Evolutionary conservation across 2,797 vertebrate species (phyloP), one percentile per base, ranked within the genome.

Genomic region (Arctocebus calabarensis): DNA sequence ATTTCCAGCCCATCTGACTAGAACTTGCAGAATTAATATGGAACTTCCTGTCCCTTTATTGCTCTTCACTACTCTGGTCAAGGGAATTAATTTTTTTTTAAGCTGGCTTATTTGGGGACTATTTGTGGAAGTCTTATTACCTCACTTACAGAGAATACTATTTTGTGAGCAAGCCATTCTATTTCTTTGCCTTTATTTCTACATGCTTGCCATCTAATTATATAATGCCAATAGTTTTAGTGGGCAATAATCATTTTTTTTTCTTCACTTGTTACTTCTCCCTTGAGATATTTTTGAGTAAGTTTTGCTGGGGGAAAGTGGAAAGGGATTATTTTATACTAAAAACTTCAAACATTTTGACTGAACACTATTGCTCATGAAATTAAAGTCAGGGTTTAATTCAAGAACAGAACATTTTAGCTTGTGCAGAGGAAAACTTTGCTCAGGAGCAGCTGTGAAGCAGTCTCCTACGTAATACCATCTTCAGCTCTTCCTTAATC

Each of bases 11-110:
- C 87, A 91, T 97, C 91, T 97, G 92, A 86, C 96, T 96, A 97
- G 95, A 98, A 97, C 89, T 94, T 90, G 48, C 87, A 98, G 95
- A 97, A 97, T 98, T 97, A 97, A 95, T 97, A 94, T 78, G 88
- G 91, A 34, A 14, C 93, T 98, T 98, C 79, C 96, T 97, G 93
- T 97, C 94, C 95, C 95, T 94, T 82, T 57, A 73, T 57, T 95
- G 59, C 91, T 91, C 88, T 75, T 98, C 83, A 94, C 92, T 97
- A 97, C 96, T 97, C 98, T 96, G 96, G 92, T 98, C 96, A 97
- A 97, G 91, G 85, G 91, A 94, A 97, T 98, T 97, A 90, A 97
- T 89, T 78, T 78, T 95, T 89, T 78, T 89, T 82, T 95, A 19
- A 91, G 96, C 43, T 25, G 43, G 12, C 96, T 94, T 40, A 95